Base-by-base conservation (phyloP, 2,888 invertebrate species). In the Tricholauxania praeusta region DNA sequence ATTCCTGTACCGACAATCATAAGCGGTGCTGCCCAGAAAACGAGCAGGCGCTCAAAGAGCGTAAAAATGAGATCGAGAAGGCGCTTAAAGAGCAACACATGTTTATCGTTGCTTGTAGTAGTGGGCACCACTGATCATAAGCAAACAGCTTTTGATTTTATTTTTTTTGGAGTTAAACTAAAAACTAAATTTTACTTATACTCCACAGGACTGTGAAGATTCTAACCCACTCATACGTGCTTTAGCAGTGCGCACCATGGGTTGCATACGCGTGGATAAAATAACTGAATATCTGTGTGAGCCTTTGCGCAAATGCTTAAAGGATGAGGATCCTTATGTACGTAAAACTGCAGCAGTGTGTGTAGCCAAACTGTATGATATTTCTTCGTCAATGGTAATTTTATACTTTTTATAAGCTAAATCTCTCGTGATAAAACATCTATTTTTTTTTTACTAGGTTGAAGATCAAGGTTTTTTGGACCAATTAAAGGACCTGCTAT, bases 241-340 rank as follows among this genome's bases (percentile, higher is more conserved):
- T 2, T 89, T 99, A 84, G 99, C 99, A 51, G 99, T 99, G 48
- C 91, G 99, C 74, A 99, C 99, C 19, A 99, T 99, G 99, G 99
- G 99, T 70, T 99, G 99, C 87, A 99, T 99, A 85, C 92, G 99
- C 15, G 99, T 99, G 71, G 99, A 99, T 89, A 99, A 99, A 90
- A 99, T 99, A 83, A 99, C 99, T 0, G 99, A 99, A 89, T 99
- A 99, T 88, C 90, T 99, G 57, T 99, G 99, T 87, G 99, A 99
- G 85, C 99, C 99, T 0, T 89, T 99, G 79, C 90, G 99, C 73
- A 99, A 96, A 85, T 96, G 96, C 84, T 89, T 96, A 76, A 96
- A 96, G 87, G 98, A 98, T 87, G 98, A 98, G 85, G 98, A 98
- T 89, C 98, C 98, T 0, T 98, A 98, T 89, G 98, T 98, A 12